Conservation (phyloP, 2,113 vertebrate species). For the Petrocephalus zakoni region DNA sequence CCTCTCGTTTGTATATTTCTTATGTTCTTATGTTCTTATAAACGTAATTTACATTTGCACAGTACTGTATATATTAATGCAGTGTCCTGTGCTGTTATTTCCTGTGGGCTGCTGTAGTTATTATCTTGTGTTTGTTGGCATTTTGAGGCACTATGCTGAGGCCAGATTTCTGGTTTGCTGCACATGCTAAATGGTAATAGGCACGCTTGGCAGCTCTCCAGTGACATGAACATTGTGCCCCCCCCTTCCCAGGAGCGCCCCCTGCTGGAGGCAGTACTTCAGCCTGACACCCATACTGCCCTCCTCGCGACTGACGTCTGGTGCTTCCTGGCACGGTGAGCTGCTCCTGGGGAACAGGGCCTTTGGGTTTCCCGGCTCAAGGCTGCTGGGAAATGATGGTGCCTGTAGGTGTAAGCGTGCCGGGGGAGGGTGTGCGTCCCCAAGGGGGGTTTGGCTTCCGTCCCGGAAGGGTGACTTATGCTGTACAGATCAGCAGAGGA, state of each 20-base stretch:
- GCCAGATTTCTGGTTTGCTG: too few species aligned
- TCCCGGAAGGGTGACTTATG: not conserved
- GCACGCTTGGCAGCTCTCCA: too few species aligned
- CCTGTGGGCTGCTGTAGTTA: too few species aligned
- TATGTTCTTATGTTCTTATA: too few species aligned
- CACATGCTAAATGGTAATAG: too few species aligned
- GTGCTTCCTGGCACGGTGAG: constrained; percentile 89
- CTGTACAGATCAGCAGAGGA: not conserved
- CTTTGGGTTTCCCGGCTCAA: not conserved
- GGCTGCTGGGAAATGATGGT: not conserved
- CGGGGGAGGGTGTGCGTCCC: not conserved
- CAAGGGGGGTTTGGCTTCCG: not conserved
- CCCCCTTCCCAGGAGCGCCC: constrained; percentile 64
- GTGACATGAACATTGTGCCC: not conserved
- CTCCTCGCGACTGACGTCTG: constrained; percentile 81
- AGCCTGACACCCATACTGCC: constrained; percentile 69
- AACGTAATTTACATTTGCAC: too few species aligned
- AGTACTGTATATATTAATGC: too few species aligned
- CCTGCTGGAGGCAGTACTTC: constrained; percentile 71
- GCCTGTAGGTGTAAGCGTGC: not conserved
- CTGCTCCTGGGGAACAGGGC: not conserved
- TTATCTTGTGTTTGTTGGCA: too few species aligned
- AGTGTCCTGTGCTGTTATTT: too few species aligned
- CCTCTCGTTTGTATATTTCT: too few species aligned
- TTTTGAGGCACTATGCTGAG: too few species aligned